Evolutionary conservation across 1,140 invertebrate species (phyloP), one percentile per base, ranked within the genome.

Genomic region (Geopemphigus sp.): DNA sequence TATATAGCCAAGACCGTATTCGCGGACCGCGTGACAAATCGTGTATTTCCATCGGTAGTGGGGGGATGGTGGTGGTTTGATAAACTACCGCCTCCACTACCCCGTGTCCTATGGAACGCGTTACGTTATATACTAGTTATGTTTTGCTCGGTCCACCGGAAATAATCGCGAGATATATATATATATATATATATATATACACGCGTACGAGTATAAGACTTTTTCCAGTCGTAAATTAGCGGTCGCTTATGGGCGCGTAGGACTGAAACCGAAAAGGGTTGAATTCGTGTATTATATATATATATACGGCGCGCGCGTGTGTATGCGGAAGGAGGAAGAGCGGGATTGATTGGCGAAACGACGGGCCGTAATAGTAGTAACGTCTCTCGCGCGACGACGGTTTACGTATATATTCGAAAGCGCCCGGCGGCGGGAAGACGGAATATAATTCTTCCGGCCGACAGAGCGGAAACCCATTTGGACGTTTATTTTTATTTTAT

Each of bases 391-490:
- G 54, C 56, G 29, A 57, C 56, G 32, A 12, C 14, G 22, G n/a
- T 56, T 57, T 24, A 74, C 26, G 57, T 61, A 61, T 61, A 29
- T 66, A 22, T 74, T 59, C 8, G 24, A 47, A 50, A 78, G 24
- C 50, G 74, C 39, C 73, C 32, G 32, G 24, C 24, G 57, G 57
- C 59, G 74, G 57, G 24, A 63, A 78, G 56, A 78, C 22, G 56
- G 61, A 78, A 78, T 63, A 78, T 78, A 78, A 78, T 78, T 78
- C 74, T 78, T 78, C 74, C 74, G 74, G 57, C 57, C 26, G 74
- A 78, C 74, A 29, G 74, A 78, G 74, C 74, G 74, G 74, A 78
- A 78, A 78, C 74, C 74, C 74, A 78, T 78, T 78, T 78, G 26
- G 56, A 78, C 74, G 74, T 78, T 78, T 78, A 59, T 61, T 47